phyloP scores from a whole-genome alignment of 2,113 vertebrate genomes.

The Panurus biarmicus region DNA sequence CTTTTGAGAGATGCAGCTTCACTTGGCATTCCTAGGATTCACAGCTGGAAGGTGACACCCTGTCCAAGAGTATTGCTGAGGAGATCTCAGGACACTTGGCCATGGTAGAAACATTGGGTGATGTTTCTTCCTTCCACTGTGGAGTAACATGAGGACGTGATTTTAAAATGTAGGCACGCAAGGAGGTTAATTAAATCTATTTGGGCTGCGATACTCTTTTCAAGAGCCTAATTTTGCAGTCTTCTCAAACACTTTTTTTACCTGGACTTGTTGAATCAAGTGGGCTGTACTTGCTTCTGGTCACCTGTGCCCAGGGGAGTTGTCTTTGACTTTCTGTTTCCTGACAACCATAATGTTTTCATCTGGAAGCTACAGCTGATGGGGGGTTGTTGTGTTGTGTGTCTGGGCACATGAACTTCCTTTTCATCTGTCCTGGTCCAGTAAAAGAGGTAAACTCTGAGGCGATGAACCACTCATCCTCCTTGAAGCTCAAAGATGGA shows the following conservation, averaged over 20 bases:
- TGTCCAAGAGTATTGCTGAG: accelerated
- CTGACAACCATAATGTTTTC: background rate
- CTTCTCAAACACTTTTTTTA: background rate
- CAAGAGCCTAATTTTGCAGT: background rate
- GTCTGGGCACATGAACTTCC: background rate
- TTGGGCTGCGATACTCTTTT: accelerated
- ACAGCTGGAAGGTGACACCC: background rate
- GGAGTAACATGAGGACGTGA: accelerated
- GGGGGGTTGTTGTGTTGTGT: accelerated
- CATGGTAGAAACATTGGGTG: accelerated
- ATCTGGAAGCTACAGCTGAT: background rate
- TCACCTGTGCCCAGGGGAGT: too few relatives aligned
- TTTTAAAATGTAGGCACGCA: background rate
- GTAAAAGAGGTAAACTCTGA: background rate
- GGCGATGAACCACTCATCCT: background rate
- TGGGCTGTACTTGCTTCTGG: background rate
- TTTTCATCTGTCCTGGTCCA: accelerated
- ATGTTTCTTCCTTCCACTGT: background rate
- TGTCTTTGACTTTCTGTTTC: background rate
- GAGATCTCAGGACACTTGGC: background rate
- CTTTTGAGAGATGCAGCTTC: background rate
- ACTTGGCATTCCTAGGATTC: background rate
- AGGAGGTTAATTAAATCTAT: background rate
- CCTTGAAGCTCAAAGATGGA: background rate
- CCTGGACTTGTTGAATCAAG: background rate